Evolutionary conservation across 37 sponge, comb jelly and placozoan genomes (phyloP).

Genomic region (Petrosia ficiformis): DNA sequence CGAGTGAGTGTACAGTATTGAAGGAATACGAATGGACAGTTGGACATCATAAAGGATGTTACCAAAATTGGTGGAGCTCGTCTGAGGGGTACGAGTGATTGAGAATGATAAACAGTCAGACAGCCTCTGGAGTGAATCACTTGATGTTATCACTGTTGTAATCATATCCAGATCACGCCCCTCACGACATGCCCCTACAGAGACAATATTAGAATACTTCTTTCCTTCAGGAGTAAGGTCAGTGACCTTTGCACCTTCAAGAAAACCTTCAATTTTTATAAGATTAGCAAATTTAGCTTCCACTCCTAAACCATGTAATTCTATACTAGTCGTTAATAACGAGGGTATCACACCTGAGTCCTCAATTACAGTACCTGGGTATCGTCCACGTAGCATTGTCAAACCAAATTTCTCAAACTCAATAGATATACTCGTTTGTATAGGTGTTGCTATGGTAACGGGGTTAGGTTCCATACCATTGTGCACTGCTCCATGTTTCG

Average conservation of each 20-base stretch:
- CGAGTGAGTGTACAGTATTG: conserved; percentile 84
- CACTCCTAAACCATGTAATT: conserved; percentile 6
- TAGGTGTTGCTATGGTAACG: not conserved
- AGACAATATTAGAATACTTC: conserved; percentile 48
- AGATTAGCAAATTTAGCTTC: conserved; percentile 30
- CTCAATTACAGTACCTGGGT: too few species aligned
- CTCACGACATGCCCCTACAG: conserved; percentile 25
- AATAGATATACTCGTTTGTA: conserved; percentile 19
- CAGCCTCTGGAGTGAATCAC: not conserved
- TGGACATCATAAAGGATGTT: conserved; percentile 16
- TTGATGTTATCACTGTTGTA: not conserved
- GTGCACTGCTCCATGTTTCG: not conserved
- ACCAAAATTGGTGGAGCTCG: not conserved
- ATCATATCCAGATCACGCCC: conserved; percentile 3
- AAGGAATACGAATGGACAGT: conserved; percentile 55
- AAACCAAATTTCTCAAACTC: conserved; percentile 42
- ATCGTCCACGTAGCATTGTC: conserved; percentile 19
- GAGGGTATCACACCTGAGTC: not conserved
- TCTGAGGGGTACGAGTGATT: not conserved
- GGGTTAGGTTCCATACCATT: not conserved
- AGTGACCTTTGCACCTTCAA: conserved; percentile 43
- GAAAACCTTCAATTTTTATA: conserved; percentile 29
- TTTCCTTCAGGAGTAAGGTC: conserved; percentile 45
- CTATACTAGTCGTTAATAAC: not conserved
- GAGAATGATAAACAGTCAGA: not conserved